Evolutionary conservation across 2,888 invertebrate species (phyloP), one percentile per base, ranked within the genome.

Genomic region (Hydroisotoma schaefferi): DNA sequence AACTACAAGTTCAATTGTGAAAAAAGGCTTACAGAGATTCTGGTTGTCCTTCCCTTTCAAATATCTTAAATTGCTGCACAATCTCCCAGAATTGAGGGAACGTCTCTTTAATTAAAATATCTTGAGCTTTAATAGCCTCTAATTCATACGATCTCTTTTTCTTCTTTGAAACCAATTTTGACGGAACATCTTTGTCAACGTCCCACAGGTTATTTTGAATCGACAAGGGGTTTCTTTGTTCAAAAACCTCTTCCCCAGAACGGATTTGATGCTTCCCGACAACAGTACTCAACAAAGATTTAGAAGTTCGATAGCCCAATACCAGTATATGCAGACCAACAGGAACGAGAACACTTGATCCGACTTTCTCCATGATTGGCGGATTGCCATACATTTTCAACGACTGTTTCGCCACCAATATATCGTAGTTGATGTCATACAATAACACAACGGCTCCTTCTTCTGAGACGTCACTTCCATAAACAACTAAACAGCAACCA

Each of bases 251-350:
- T 54, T 68, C 69, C 8, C 60, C 54, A 3, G 61, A 25, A 44
- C 59, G 57, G 4, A 68, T 54, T 44, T 65, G 59, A 48, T 71
- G 68, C 40, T 63, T 57, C 27, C 71, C 71, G 38, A 69, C 67
- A 15, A 71, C 61, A 6, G 62, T 44, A 15, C 69, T 62, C 6
- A 71, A 25, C 2, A 63, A 40, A 15, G 67, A 68, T 48, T 67
- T 65, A 10, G 55, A 63, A 10, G 59, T 28, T 23, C 60, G 38
- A 49, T 62, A 57, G 10, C 49, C 55, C 25, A 71, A 18, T 1
- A 68, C 69, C n/a, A 71, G 47, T 22, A 71, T 63, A 46, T 71
- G 68, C 2, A 71, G 29, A 10, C 71, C 69, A 15, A 68, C 55
- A 6, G 71, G 71, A 4, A 71, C 63, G 33, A 71, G 57, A 12